Evolutionary conservation across 1,140 invertebrate species (phyloP).

Genomic region (Cryptotermes secundus): DNA sequence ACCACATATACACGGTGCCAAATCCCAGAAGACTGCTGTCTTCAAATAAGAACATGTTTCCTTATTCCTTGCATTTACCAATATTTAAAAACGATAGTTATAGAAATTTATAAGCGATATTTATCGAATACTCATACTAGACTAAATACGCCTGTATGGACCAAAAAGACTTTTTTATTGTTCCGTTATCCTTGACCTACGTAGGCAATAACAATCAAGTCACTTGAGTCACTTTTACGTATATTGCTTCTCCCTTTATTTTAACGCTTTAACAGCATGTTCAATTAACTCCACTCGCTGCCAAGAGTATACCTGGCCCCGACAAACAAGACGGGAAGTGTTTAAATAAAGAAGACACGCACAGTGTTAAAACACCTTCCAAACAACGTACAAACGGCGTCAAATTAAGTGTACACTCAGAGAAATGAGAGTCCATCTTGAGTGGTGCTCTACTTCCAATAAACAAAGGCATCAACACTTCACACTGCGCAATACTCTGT

Average conservation of each 20-base stretch:
- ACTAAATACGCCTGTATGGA: too few species aligned
- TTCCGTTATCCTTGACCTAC: too few species aligned
- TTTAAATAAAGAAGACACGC: background rate
- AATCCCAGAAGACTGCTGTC: too few species aligned
- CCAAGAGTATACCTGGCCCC: background rate
- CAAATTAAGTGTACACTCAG: background rate
- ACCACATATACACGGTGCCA: too few species aligned
- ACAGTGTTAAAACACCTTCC: constrained; percentile 11
- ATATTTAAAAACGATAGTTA: too few species aligned
- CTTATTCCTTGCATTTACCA: too few species aligned
- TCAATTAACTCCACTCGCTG: constrained; percentile 12
- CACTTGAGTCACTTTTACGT: background rate
- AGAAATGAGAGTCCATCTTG: background rate
- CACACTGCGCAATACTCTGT: too few species aligned
- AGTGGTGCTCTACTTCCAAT: constrained; percentile 11
- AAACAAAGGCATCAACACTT: background rate
- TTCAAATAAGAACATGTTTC: too few species aligned
- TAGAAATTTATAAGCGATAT: too few species aligned
- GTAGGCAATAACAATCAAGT: too few species aligned
- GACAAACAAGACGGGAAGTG: background rate
- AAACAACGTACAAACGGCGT: background rate
- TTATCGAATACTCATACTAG: too few species aligned
- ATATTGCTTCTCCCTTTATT: background rate
- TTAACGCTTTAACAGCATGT: constrained; percentile 1
- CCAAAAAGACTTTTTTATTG: too few species aligned